Conservation (phyloP, 1,140 invertebrate species). For the Vollenhovia emeryi region DNA sequence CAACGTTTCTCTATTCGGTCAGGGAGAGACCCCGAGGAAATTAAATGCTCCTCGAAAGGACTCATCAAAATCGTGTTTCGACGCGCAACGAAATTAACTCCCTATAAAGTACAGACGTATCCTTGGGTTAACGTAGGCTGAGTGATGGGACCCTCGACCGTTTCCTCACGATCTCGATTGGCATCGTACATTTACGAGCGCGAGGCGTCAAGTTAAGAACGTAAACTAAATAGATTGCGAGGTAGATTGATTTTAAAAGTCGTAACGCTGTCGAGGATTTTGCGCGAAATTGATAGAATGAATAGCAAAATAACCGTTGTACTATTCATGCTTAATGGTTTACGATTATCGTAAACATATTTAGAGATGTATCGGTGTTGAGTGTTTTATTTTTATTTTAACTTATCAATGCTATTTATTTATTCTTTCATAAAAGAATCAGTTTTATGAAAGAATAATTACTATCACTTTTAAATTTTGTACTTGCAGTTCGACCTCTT, state of each 20-base stretch:
- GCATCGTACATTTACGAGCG: not conserved
- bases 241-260: not conserved
- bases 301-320: not conserved
- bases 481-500: too few relatives aligned
- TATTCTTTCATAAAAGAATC: not conserved
- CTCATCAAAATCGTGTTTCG: conserved; percentile 37
- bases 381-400: not conserved
- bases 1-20: conserved; percentile 30
- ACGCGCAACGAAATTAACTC: conserved; percentile 19
- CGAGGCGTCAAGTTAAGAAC: not conserved
- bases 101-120: conserved; percentile 18
- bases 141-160: not conserved
- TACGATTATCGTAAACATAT: not conserved
- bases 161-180: not conserved
- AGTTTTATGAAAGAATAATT: too few relatives aligned
- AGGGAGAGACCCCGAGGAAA: conserved; percentile 22
- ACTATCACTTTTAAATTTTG: too few relatives aligned
- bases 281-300: not conserved
- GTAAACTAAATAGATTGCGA: not conserved
- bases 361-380: not conserved
- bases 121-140: not conserved
- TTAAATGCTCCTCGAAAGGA: conserved; percentile 33
- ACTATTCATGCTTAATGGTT: not conserved
- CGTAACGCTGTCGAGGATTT: not conserved
- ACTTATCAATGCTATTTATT: not conserved